Percentiles rank a stretch among this genome's conserved stretches.
Conservation (phyloP, 2,888 invertebrate species). For the Reticulitermes lucifugus region DNA sequence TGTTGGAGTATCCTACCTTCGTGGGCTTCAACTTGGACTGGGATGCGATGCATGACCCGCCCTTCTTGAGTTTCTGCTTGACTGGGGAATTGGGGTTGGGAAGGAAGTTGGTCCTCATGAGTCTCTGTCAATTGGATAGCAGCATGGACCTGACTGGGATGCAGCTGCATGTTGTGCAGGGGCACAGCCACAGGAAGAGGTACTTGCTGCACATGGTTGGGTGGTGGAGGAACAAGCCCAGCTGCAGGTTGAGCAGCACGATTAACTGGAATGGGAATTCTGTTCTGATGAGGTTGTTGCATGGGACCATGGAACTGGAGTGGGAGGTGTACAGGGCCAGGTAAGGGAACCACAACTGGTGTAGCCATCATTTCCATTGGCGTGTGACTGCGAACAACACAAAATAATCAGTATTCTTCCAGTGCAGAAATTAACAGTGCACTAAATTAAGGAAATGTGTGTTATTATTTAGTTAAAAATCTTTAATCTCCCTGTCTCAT, state of each 20-base stretch:
- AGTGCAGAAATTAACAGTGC: no score
- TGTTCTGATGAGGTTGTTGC: constrained; percentile 49
- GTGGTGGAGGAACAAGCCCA: constrained; percentile 45
- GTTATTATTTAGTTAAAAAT: no score
- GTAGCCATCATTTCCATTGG: constrained; percentile 69
- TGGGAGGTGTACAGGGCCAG: constrained; percentile 58
- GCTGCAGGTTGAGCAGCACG: constrained; percentile 18
- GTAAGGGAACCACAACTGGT: constrained; percentile 58
- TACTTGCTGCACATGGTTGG: constrained; percentile 44
- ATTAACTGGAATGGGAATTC: constrained; percentile 7
- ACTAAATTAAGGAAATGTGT: no score
- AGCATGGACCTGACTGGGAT: constrained; percentile 47
- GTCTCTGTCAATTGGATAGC: constrained; percentile 44
- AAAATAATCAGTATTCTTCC: background rate
- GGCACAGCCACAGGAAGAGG: constrained; percentile 36
- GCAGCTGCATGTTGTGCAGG: constrained; percentile 45
- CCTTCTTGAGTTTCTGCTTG: constrained; percentile 19
- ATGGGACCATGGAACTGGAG: constrained; percentile 56
- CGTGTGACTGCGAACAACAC: constrained; percentile 61
- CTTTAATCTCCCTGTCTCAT: no score
- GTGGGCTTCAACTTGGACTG: constrained; percentile 22
- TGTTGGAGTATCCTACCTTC: constrained; percentile 39
- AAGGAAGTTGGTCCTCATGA: constrained; percentile 9
- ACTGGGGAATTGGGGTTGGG: constrained; percentile 40
- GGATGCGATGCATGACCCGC: constrained; percentile 24